Evolutionary conservation across 2,888 invertebrate genomes (phyloP).

Genomic region (Didymodactylos carnosus): DNA sequence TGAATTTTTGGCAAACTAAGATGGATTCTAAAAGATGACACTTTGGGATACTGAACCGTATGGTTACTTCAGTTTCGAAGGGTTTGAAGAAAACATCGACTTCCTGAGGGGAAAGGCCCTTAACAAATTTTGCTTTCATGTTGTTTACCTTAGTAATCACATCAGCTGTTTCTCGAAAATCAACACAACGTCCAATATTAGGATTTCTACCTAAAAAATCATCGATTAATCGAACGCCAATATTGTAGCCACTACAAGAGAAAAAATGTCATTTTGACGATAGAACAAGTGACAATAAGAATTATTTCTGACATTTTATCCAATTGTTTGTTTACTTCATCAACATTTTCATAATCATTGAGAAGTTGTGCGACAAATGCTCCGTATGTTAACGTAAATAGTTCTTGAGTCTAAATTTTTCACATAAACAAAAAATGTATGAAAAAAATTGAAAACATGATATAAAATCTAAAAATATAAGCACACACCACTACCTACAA

Average conservation of each 20-base stretch:
- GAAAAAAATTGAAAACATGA: no score
- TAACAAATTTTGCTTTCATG: not conserved
- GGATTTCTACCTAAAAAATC: constrained; percentile 76
- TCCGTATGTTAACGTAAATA: constrained; percentile 89
- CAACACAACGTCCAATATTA: constrained; percentile 66
- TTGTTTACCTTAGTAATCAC: constrained; percentile 32
- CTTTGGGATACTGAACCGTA: no score
- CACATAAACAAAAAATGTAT: no score
- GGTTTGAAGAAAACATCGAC: no score
- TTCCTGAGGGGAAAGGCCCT: no score
- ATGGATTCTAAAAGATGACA: no score
- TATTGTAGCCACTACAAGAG: constrained; percentile 67
- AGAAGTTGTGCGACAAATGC: constrained; percentile 86
- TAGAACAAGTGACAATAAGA: constrained; percentile 18
- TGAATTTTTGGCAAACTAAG: no score
- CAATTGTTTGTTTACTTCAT: constrained; percentile 81
- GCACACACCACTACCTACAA: not conserved
- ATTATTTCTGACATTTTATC: constrained; percentile 31
- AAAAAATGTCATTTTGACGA: not conserved
- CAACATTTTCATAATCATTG: constrained; percentile 82
- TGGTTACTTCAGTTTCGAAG: no score
- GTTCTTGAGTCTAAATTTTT: constrained; percentile 49
- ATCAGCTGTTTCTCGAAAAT: constrained; percentile 88
- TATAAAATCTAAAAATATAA: no score
- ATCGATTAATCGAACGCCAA: constrained; percentile 88